phyloP scores from a whole-genome alignment of 1,140 invertebrate species.

The Drosophila saltans region DNA sequence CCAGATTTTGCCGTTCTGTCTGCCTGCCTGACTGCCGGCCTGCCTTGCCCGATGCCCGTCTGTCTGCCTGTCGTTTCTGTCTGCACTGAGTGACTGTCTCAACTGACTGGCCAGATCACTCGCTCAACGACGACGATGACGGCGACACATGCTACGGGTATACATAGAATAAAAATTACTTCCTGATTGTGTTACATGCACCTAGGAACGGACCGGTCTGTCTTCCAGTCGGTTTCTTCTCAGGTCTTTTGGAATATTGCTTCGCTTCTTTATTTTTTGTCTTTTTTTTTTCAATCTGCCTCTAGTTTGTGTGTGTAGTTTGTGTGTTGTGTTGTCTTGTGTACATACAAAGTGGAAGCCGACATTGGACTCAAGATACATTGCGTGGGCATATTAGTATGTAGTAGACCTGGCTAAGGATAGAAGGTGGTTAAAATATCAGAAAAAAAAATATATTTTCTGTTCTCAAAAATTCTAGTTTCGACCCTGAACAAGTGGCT shows the following conservation, averaged over 20 bases:
- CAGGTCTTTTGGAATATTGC: constrained; percentile 44
- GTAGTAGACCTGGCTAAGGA: constrained; percentile 16
- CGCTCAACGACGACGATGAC: constrained; percentile 37
- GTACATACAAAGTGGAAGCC: constrained; percentile 54
- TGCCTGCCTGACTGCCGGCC: constrained; percentile 4
- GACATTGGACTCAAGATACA: constrained; percentile 35
- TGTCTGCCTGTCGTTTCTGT: constrained; percentile 1
- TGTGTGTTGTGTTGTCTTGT: constrained; percentile 24
- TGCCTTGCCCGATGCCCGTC: constrained; percentile 11
- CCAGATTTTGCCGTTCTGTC: constrained; percentile 15
- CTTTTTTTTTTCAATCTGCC: constrained; percentile 22
- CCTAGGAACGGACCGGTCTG: constrained; percentile 68
- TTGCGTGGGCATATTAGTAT: constrained; percentile 23
- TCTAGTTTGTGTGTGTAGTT: neutral
- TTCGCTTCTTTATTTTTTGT: constrained; percentile 31
- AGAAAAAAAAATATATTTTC: constrained; percentile 3
- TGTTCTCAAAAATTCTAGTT: constrained; percentile 8
- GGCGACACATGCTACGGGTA: constrained; percentile 70
- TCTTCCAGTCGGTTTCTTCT: constrained; percentile 15
- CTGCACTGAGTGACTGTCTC: constrained; percentile 54
- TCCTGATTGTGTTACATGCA: constrained; percentile 69
- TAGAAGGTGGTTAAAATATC: constrained; percentile 1
- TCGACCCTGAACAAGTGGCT: constrained; percentile 1
- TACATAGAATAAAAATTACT: constrained; percentile 66
- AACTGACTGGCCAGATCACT: constrained; percentile 60